Evolutionary conservation across 1,140 invertebrate species (phyloP).

Genomic region (Idris sp.): DNA sequence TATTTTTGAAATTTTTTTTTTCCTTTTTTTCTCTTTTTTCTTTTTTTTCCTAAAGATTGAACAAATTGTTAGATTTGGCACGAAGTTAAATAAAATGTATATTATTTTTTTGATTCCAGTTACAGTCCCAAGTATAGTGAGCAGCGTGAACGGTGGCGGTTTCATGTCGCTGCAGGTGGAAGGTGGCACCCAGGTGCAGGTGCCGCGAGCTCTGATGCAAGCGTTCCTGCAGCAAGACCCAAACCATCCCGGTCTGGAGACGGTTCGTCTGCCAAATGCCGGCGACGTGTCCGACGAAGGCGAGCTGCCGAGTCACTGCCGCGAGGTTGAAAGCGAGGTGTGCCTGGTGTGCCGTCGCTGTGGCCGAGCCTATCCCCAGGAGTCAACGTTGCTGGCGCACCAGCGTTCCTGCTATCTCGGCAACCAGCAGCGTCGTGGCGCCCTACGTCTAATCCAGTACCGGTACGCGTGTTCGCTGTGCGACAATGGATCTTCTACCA

Average conservation of each 20-base stretch:
- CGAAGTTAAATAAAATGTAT: conserved; percentile 5
- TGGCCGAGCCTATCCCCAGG: conserved; percentile 87
- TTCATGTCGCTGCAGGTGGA: conserved; percentile 74
- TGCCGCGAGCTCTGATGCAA: conserved; percentile 81
- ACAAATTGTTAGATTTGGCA: too few relatives aligned
- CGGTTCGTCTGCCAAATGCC: conserved; percentile 79
- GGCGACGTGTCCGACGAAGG: conserved; percentile 69
- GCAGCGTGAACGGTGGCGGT: conserved; percentile 64
- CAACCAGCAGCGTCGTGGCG: conserved; percentile 81
- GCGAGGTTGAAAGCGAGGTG: conserved; percentile 86
- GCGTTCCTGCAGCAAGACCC: conserved; percentile 84
- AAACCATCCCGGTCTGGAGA: conserved; percentile 82
- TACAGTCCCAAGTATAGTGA: conserved; percentile 70
- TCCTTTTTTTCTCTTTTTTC: too few relatives aligned
- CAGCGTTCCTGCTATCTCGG: conserved; percentile 84
- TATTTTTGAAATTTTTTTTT: too few relatives aligned
- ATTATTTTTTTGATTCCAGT: conserved; percentile 70
- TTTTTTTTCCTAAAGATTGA: too few relatives aligned
- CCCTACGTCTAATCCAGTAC: conserved; percentile 83
- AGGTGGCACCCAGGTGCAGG: conserved; percentile 81
- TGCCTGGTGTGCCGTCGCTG: conserved; percentile 92
- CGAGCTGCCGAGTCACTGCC: conserved; percentile 73
- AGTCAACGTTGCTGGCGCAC: conserved; percentile 85
- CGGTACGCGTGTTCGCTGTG: conserved; percentile 86
- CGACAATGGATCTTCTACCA: conserved; percentile 76